Evolutionary conservation across 1,140 invertebrate species (phyloP), one percentile per base, ranked within the genome.

Genomic region (Diorhabda carinulata): DNA sequence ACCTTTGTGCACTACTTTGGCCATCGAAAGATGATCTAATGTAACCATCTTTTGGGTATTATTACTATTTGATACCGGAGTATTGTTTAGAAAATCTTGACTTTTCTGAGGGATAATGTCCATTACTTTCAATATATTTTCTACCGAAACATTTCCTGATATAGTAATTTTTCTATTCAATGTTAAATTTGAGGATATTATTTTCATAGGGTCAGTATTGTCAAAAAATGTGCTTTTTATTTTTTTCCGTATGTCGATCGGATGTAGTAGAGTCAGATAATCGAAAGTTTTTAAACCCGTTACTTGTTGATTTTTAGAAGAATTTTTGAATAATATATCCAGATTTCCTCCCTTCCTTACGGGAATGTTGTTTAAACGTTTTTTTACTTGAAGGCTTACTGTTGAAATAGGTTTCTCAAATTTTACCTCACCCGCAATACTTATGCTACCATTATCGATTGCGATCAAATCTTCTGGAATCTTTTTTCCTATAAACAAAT

Each of bases 351-450:
- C 76, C n/a, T n/a, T 52, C 0, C 63, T 71, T 1, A 84, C 80
- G 56, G 77, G 68, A 61, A 84, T 81, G 40, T 82, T 75, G 71
- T 84, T 82, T 6, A 84, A 64, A 7, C 76, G 75, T n/a, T 80
- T 68, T 9, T 73, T 69, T 10, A 83, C 78, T 2, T 70, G 2
- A n/a, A 85, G 45, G 5, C 80, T 70, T 10, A 84, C 81, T 0
- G 79, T 77, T 45, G 10, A 56, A 6, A 75, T 25, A 66, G 62
- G 44, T 47, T 79, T 76, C 0, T 72, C 71, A 44, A 85, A 83
- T 67, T 77, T 73, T n/a, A 84, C 73, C 58, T 83, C 79, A 70
- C 82, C 78, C 63, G 81, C 72, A 2, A 84, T 76, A 43, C 73
- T 79, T 57, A 75, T 75, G 4, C 77, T 77, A 7, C 76, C 79